Conservation (phyloP, 2,113 vertebrate genomes). For the Cavia aperea region DNA sequence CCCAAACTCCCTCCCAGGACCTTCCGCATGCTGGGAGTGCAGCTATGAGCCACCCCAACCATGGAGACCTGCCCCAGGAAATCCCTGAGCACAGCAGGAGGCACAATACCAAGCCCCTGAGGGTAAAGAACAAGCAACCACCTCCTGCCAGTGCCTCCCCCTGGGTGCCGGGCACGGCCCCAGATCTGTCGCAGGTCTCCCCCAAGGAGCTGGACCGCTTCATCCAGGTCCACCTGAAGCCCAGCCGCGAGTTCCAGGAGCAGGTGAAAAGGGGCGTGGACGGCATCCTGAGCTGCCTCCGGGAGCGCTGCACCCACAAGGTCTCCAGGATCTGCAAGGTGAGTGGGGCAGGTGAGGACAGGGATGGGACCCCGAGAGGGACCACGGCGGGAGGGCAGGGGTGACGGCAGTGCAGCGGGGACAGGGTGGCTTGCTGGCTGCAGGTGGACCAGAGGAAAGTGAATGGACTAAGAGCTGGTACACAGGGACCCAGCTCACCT, state of each 20-base stretch:
- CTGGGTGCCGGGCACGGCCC: rapidly evolving
- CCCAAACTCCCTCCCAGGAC: constrained; percentile 5
- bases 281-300: constrained; percentile 26
- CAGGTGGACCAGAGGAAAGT: neutral
- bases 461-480: neutral
- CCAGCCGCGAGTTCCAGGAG: neutral
- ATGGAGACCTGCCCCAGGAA: neutral
- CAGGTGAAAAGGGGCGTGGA: neutral
- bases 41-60: constrained; percentile 16
- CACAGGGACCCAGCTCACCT: neutral
- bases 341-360: neutral
- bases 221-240: constrained; percentile 42
- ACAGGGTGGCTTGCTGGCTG: too few species aligned
- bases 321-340: constrained; percentile 50
- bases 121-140: rapidly evolving
- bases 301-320: neutral
- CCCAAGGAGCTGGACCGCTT: constrained; percentile 51
- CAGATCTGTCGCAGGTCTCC: neutral
- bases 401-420: neutral
- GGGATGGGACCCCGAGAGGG: rapidly evolving
- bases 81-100: neutral
- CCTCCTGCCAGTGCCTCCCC: neutral
- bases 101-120: rapidly evolving
- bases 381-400: neutral
- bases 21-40: neutral